Percentiles rank a stretch among this genome's conserved stretches.
Evolutionary conservation across 2,888 invertebrate genomes (phyloP).

Genomic region (Harmothoe impar): DNA sequence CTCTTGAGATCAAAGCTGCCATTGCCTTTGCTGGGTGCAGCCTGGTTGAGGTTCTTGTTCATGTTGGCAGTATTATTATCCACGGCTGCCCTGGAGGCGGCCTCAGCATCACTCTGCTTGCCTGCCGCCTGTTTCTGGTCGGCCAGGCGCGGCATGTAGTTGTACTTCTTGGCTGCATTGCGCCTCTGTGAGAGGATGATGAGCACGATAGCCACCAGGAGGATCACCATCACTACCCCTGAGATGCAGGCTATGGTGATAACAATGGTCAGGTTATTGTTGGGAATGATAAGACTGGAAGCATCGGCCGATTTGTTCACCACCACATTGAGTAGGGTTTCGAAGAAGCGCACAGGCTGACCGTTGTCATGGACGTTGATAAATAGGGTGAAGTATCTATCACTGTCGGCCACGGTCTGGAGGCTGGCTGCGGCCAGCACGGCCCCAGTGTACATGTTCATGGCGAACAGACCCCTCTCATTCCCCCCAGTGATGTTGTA

Average conservation of each 20-base stretch:
- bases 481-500: conserved; percentile 69
- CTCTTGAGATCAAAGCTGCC: conserved; percentile 53
- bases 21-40: neutral
- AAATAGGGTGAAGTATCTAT: conserved; percentile 59
- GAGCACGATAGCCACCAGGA: conserved; percentile 64
- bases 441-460: conserved; percentile 62
- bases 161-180: conserved; percentile 56
- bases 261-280: conserved; percentile 66
- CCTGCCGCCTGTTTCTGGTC: conserved; percentile 62
- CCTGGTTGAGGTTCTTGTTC: neutral
- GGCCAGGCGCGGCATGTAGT: conserved; percentile 59
- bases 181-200: conserved; percentile 61
- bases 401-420: neutral
- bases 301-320: conserved; percentile 65
- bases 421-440: conserved; percentile 54
- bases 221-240: conserved; percentile 66
- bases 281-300: conserved; percentile 15
- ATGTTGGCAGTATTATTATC: conserved; percentile 31
- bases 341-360: conserved; percentile 56
- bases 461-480: conserved; percentile 61
- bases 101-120: neutral
- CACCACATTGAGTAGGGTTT: conserved; percentile 65
- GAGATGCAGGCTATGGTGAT: conserved; percentile 66
- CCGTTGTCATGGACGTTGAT: conserved; percentile 65
- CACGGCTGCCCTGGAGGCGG: neutral